Percentiles rank a stretch among this genome's conserved stretches.
Evolutionary conservation across 2,113 vertebrate genomes (phyloP).

Genomic region (Hydropotes inermis): DNA sequence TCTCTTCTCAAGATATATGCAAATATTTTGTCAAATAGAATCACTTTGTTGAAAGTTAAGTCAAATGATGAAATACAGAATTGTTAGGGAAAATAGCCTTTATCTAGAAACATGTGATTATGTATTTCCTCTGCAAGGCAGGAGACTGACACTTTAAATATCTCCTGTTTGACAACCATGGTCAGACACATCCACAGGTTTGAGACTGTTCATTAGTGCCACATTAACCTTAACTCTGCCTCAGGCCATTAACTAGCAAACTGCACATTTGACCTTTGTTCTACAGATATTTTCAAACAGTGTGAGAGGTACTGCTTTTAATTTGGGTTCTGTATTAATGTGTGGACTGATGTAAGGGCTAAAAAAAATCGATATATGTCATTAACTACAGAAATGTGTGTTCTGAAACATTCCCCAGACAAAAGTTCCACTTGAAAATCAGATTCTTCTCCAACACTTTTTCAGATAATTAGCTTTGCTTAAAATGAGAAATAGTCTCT

Average conservation of each 20-base stretch:
- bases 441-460: conserved; percentile 11
- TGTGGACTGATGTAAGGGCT: conserved; percentile 43
- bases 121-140: conserved; percentile 65
- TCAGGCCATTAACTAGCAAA: conserved; percentile 76
- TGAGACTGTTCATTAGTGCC: conserved; percentile 73
- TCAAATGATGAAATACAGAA: conserved; percentile 50
- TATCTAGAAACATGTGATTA: conserved; percentile 72
- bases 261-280: conserved; percentile 76
- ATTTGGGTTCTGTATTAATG: conserved; percentile 56
- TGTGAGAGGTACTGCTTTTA: conserved; percentile 65
- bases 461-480: conserved; percentile 37
- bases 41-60: conserved; percentile 20
- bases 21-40: conserved; percentile 33
- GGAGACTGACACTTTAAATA: conserved; percentile 75
- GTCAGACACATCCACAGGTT: conserved; percentile 62
- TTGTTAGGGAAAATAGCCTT: conserved; percentile 18
- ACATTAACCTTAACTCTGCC: conserved; percentile 76
- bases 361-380: conserved; percentile 61
- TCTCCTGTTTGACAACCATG: conserved; percentile 73
- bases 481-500: conserved; percentile 45
- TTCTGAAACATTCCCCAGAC: conserved; percentile 36
- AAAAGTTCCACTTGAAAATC: conserved; percentile 10
- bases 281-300: conserved; percentile 69
- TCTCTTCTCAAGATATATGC: neutral
- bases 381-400: conserved; percentile 61